Percentiles rank a stretch among this genome's conserved stretches.
phyloP scores from a whole-genome alignment of 2,888 invertebrate genomes.

The Nyleta sp. region DNA sequence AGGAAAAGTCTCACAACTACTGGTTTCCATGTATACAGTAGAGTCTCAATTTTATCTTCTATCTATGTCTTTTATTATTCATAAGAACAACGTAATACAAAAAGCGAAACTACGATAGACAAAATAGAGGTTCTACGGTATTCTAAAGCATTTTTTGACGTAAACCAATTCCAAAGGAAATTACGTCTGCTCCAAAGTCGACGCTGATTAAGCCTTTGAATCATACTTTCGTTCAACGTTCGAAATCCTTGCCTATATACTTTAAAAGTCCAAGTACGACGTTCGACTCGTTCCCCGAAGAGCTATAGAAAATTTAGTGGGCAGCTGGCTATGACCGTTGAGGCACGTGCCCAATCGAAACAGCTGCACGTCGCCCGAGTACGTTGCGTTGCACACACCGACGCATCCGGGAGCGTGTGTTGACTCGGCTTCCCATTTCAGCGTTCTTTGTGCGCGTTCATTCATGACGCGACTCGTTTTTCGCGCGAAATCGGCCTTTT shows the following conservation, averaged over 20 bases:
- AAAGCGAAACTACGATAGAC: too few species aligned
- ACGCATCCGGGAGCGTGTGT: slow-evolving; percentile 25
- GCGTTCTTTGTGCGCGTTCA: slow-evolving; percentile 55
- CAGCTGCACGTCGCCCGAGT: slow-evolving; percentile 73
- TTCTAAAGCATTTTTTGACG: too few species aligned
- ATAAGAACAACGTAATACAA: too few species aligned
- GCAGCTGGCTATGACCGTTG: slow-evolving; percentile 80
- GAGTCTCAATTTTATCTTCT: too few species aligned
- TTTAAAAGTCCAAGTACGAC: slow-evolving; percentile 48
- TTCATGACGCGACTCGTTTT: slow-evolving; percentile 54
- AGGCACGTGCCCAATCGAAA: slow-evolving; percentile 79
- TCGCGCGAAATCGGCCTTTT: slow-evolving; percentile 37
- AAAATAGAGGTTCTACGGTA: too few species aligned
- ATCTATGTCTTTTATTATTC: too few species aligned
- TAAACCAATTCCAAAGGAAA: too few species aligned
- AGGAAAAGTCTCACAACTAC: too few species aligned
- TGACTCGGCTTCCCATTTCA: slow-evolving; percentile 43
- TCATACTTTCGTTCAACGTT: neutral
- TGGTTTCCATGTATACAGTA: too few species aligned
- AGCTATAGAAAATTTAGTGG: slow-evolving; percentile 73
- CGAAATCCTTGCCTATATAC: neutral
- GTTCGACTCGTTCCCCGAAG: slow-evolving; percentile 19
- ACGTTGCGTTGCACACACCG: slow-evolving; percentile 54
- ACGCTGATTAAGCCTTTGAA: too few species aligned
- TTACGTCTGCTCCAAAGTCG: too few species aligned